phyloP scores from a whole-genome alignment of 2,888 invertebrate species.

The Dicycla oo region DNA sequence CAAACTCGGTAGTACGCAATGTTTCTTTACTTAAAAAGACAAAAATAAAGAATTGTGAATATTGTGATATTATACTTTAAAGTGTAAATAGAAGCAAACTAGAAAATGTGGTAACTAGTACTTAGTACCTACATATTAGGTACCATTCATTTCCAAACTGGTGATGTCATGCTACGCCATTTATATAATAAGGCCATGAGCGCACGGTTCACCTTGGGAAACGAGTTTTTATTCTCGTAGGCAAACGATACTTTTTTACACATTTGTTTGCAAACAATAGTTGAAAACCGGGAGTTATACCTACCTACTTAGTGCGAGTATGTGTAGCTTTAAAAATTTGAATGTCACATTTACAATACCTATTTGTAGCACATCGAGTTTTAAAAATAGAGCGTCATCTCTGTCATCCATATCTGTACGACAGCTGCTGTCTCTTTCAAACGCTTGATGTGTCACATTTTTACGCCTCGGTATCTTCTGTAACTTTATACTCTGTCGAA shows the following conservation, averaged over 20 bases:
- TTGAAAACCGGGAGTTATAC: conserved; percentile 18
- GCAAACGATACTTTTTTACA: conserved; percentile 29
- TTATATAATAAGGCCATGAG: conserved; percentile 74
- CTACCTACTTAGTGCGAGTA: neutral
- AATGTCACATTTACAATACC: neutral
- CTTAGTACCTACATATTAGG: conserved; percentile 5
- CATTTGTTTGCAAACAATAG: conserved; percentile 57
- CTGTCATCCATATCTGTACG: neutral
- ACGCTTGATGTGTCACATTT: neutral
- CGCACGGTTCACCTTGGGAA: conserved; percentile 69
- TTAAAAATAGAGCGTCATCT: neutral
- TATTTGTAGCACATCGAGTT: neutral
- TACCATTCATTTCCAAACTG: conserved; percentile 45
- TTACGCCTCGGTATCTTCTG: neutral
- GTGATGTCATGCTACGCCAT: conserved; percentile 70
- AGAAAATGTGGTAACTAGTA: conserved; percentile 22
- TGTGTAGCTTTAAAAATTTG: neutral
- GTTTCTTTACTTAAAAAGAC: neutral
- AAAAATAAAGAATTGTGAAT: neutral
- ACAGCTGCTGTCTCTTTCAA: neutral
- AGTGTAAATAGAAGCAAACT: too few relatives aligned
- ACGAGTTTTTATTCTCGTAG: conserved; percentile 42
- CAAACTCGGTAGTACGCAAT: neutral
- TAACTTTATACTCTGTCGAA: neutral
- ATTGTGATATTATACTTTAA: too few relatives aligned